Percentiles rank a stretch among this genome's conserved stretches.
Conservation (phyloP, 1,140 invertebrate genomes). For the Belonocnema kinseyi region DNA sequence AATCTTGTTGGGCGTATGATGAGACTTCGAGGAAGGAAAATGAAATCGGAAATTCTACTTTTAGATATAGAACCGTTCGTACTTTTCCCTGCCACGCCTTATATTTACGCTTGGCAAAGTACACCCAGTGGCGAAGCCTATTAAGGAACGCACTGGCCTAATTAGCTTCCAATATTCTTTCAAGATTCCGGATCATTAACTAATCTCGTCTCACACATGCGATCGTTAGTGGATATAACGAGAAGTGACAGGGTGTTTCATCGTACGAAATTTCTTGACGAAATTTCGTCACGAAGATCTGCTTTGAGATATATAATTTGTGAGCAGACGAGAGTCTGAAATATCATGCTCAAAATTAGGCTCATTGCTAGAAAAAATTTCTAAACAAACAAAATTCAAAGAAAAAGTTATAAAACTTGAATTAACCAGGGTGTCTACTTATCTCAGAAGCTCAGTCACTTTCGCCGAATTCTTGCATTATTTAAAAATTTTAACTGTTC, state of each 20-base stretch:
- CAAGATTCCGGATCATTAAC: constrained; percentile 53
- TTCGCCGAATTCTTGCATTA: too few species aligned
- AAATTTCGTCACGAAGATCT: not conserved
- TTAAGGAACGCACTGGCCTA: constrained; percentile 55
- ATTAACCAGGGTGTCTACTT: too few species aligned
- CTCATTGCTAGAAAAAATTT: too few species aligned
- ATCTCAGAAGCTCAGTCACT: too few species aligned
- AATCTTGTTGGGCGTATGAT: not conserved
- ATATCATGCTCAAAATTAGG: not conserved
- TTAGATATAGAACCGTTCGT: constrained; percentile 43
- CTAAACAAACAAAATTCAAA: too few species aligned
- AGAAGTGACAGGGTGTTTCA: constrained; percentile 55
- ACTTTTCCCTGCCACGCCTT: constrained; percentile 48
- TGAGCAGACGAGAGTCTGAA: constrained; percentile 1
- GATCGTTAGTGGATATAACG: constrained; percentile 52
- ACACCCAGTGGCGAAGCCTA: constrained; percentile 49
- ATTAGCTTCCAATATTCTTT: constrained; percentile 56
- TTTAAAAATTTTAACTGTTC: too few species aligned
- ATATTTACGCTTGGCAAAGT: constrained; percentile 54
- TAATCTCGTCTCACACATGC: constrained; percentile 43
- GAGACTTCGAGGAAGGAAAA: not conserved
- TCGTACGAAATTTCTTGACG: not conserved
- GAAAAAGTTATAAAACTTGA: too few species aligned
- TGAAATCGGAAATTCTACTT: constrained; percentile 40
- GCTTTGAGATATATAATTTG: constrained; percentile 6